phyloP scores from a whole-genome alignment of 2,888 invertebrate species.

The Pristionchus entomophagus region DNA sequence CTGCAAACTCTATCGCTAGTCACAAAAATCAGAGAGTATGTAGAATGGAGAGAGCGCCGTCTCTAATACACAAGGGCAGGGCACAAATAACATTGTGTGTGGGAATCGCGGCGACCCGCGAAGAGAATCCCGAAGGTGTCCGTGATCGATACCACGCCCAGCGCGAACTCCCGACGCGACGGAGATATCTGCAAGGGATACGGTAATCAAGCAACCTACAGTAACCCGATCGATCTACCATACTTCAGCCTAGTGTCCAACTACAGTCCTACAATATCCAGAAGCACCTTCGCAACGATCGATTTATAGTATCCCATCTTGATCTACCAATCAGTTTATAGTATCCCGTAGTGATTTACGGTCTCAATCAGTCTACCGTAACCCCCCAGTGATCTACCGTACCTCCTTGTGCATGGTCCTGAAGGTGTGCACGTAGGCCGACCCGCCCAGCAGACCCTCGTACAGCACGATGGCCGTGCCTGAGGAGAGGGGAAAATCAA shows the following conservation, averaged over 20 bases:
- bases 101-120: conserved; percentile 85
- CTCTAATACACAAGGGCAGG: conserved; percentile 19
- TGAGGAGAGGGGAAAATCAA: neutral
- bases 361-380: neutral
- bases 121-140: conserved; percentile 84
- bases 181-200: conserved; percentile 55
- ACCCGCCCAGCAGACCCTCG: conserved; percentile 86
- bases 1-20: no score
- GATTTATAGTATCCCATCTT: no score
- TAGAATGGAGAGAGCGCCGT: neutral
- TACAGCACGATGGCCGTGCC: conserved; percentile 79
- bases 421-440: conserved; percentile 88
- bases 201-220: neutral
- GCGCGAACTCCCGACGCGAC: conserved; percentile 81
- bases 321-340: no score
- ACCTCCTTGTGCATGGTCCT: conserved; percentile 84
- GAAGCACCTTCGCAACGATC: no score
- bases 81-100: conserved; percentile 85
- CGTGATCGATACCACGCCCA: conserved; percentile 85
- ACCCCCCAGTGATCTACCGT: neutral
- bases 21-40: no score
- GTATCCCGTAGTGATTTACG: no score
- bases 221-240: neutral
- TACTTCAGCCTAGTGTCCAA: neutral
- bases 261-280: no score